Evolutionary conservation across 2,888 invertebrate species (phyloP).

Genomic region (Harpagoxenus sublaevis): DNA sequence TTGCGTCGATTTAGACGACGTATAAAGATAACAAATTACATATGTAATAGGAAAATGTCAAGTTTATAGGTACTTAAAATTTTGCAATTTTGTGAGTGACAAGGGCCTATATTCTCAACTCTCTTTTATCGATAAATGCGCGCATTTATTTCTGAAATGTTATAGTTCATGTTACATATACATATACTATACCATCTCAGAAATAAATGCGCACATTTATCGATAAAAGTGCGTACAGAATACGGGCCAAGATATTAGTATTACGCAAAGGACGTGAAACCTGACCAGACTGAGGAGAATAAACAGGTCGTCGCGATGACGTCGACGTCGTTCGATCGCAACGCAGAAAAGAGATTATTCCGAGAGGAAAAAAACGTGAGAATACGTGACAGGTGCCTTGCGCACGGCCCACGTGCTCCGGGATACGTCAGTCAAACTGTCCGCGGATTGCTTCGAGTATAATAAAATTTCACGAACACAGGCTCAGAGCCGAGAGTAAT

Average conservation of each 20-base stretch:
- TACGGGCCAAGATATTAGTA: background rate
- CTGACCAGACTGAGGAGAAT: background rate
- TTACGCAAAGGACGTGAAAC: background rate
- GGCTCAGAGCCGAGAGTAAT: conserved; percentile 9
- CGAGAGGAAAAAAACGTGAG: conserved; percentile 35
- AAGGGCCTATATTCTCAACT: too few species aligned
- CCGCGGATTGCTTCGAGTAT: conserved; percentile 46
- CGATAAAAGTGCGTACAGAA: too few species aligned
- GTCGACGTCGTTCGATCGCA: conserved; percentile 33
- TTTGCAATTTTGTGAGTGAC: background rate
- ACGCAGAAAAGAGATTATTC: conserved; percentile 41
- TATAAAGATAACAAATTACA: background rate
- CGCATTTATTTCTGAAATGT: too few species aligned
- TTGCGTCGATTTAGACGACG: background rate
- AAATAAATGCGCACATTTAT: too few species aligned
- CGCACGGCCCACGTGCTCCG: conserved; percentile 35
- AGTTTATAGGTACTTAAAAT: background rate
- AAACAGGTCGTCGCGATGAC: background rate
- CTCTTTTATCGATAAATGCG: too few species aligned
- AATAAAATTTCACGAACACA: conserved; percentile 44
- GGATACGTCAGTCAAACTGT: conserved; percentile 48
- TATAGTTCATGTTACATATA: too few species aligned
- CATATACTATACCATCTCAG: too few species aligned
- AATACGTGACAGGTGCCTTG: conserved; percentile 49
- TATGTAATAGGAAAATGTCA: background rate